These are phyloP conservation scores for Drosophila nasuta DNA, from an alignment of 1,140 invertebrate species.

Conservation along the genomic window DNA sequence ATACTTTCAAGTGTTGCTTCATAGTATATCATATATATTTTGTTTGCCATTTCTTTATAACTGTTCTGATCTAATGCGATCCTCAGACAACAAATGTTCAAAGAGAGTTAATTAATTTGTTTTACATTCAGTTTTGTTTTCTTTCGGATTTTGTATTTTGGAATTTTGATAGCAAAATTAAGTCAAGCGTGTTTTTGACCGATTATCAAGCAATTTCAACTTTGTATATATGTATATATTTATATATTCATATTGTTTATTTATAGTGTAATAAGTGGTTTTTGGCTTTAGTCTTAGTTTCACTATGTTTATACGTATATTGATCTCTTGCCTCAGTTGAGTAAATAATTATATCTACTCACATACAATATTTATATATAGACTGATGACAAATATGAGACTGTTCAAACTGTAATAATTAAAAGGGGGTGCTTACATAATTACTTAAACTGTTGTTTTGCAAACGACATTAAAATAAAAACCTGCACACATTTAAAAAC, in stretches of 20 bases:
- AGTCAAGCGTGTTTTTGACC: slow-evolving; percentile 68
- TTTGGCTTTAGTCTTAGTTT: slow-evolving; percentile 82
- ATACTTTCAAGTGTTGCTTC: slow-evolving; percentile 69
- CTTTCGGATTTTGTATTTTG: slow-evolving; percentile 21
- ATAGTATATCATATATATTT: slow-evolving; percentile 36
- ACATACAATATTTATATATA: slow-evolving; percentile 43
- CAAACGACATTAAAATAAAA: slow-evolving; percentile 72
- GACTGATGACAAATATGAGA: slow-evolving; percentile 27
- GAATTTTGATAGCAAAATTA: slow-evolving; percentile 57
- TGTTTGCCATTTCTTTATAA: slow-evolving; percentile 31
- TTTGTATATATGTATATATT: slow-evolving; percentile 58
- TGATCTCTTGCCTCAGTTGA: slow-evolving; percentile 31
- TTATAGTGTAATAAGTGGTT: slow-evolving; percentile 61
- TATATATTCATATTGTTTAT: slow-evolving; percentile 57
- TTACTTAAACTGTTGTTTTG: slow-evolving; percentile 73
- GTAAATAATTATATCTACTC: slow-evolving; percentile 16
- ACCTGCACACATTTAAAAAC: slow-evolving; percentile 75
- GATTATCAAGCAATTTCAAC: slow-evolving; percentile 83
- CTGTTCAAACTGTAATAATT: slow-evolving; percentile 40
- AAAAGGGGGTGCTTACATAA: slow-evolving; percentile 38
- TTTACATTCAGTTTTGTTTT: slow-evolving; percentile 1
- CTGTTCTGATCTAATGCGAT: slow-evolving; percentile 24
- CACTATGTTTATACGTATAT: slow-evolving; percentile 70
- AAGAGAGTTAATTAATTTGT: slow-evolving; percentile 29
- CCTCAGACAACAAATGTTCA: slow-evolving; percentile 29